phyloP scores from a whole-genome alignment of 2,797 vertebrate genomes.

The Picus viridis region DNA sequence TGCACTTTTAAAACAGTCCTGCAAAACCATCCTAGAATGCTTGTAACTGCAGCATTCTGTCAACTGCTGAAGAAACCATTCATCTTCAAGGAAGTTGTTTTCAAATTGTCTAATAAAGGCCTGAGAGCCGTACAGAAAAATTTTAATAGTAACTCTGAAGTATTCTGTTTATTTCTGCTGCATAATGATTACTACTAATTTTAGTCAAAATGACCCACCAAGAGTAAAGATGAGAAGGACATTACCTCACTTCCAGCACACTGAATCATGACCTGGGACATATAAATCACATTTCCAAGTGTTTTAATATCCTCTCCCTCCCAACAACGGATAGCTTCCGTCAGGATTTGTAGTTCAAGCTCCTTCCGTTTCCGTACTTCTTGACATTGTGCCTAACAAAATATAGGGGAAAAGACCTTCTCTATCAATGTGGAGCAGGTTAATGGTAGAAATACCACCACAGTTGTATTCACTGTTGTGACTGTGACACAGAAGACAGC shows the following conservation, averaged over 20 bases:
- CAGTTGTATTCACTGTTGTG: not conserved
- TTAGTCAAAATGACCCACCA: not conserved
- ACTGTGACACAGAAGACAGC: not conserved
- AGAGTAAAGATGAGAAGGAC: not conserved
- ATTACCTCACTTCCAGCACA: slow-evolving; percentile 92
- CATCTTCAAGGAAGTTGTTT: not conserved
- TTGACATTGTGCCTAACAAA: slow-evolving; percentile 91
- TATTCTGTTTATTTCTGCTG: not conserved
- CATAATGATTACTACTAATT: not conserved
- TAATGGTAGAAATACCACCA: not conserved
- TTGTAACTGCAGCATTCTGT: not conserved
- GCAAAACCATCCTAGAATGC: not conserved
- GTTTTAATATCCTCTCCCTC: slow-evolving; percentile 96
- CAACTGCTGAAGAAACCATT: not conserved
- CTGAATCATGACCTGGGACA: slow-evolving; percentile 96
- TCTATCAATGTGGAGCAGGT: not conserved
- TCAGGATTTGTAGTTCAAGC: slow-evolving; percentile 95
- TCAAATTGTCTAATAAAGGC: not conserved
- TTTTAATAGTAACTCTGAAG: not conserved
- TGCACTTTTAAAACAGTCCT: not conserved
- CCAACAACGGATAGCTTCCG: slow-evolving; percentile 94
- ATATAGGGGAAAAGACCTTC: not conserved
- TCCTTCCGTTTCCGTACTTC: slow-evolving; percentile 97
- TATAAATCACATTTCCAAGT: slow-evolving; percentile 90
- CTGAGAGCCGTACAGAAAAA: not conserved